Evolutionary conservation across 2,113 vertebrate genomes (phyloP), one percentile per base, ranked within the genome.

Genomic region (Phylloscopus trochiloides): DNA sequence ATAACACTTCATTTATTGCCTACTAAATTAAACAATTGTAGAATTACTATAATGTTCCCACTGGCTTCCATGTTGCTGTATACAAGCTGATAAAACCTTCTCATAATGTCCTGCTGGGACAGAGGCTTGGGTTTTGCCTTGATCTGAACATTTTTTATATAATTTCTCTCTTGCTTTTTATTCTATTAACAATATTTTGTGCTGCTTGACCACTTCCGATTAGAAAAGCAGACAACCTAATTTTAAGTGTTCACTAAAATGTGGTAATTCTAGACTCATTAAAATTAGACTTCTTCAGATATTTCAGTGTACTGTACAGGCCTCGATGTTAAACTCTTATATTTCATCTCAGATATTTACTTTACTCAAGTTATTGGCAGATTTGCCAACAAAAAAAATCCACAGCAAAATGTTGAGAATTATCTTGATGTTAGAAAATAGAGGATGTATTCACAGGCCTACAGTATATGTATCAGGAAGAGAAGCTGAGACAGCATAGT

Each of bases 11-110:
- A 75, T 91, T 82, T 90, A 50, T 91, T 66, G 29, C 75, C 54
- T 92, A 31, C 77, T 85, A 89, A 96, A 91, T 87, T 72, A 91
- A 95, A 52, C 52, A 92, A 50, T 88, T 88, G 50, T 73, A 50
- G 74, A 85, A 91, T 68, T 82, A 38, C 66, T 90, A 6, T 42
- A 78, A 79, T 38, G 26, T 75, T 95, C 71, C 81, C 81, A 66
- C 58, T 38, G 54, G 50, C 20, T 92, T 93, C 71, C 42, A 34
- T 38, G 50, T 70, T 90, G 29, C 59, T 76, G 15, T 36, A 61
- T 42, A 76, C 29, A 82, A 79, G 19, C 32, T 79, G 89, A 75
- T 72, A 88, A 94, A 86, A 80, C 26, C 26, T 65, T 81, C 86
- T 78, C 38, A 57, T 65, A 89, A 68, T 18, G 14, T 61, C 45